Conservation (phyloP, 2,797 vertebrate genomes). For the Psittacula derbiana region DNA sequence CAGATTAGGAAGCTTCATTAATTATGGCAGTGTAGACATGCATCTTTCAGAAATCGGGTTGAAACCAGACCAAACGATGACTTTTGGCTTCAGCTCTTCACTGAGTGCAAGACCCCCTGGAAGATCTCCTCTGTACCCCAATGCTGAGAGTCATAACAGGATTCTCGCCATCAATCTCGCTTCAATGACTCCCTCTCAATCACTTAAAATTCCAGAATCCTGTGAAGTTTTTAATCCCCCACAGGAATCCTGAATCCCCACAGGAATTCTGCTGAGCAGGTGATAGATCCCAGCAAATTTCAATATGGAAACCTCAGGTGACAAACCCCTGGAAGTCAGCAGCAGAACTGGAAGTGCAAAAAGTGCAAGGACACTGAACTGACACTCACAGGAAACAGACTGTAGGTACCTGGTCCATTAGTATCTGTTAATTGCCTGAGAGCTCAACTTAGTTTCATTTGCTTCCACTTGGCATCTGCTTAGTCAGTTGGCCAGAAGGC, state of each 20-base stretch:
- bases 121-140: neutral
- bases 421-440: conserved; percentile 39
- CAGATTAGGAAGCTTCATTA: neutral
- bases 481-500: conserved; percentile 40
- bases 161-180: neutral
- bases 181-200: neutral
- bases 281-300: neutral
- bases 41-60: neutral
- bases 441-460: conserved; percentile 10
- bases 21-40: neutral
- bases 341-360: neutral
- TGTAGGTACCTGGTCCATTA: conserved; percentile 39
- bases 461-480: conserved; percentile 41
- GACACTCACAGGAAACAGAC: neutral
- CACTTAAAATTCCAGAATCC: neutral
- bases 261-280: neutral
- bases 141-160: neutral
- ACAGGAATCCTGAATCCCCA: neutral
- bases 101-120: neutral
- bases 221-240: neutral
- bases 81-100: neutral
- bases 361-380: neutral
- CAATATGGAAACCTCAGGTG: neutral
- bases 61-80: neutral
- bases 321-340: neutral